A percentile compares a stretch with the other conserved stretches of the same genome.
Conservation (phyloP, 2,797 vertebrate genomes). For the Enteromius treurensis region DNA sequence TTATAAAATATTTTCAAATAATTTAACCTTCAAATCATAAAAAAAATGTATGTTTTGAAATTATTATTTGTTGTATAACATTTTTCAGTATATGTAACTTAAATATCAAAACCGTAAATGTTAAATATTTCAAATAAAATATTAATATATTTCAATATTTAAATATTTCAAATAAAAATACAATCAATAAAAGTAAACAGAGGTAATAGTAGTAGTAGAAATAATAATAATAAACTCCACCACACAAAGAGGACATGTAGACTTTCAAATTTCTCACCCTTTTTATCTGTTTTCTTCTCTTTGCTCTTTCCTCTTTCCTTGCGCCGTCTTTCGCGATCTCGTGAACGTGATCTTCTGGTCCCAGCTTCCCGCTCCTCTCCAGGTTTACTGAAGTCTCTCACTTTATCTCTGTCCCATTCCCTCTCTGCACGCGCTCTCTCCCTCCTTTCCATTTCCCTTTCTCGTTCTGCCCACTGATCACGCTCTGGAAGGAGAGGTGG, state of each 20-base stretch:
- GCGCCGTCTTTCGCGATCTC: conserved; percentile 81
- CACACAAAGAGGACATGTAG: not conserved
- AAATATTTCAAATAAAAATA: not conserved
- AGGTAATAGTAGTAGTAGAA: not conserved
- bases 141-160: too few species aligned
- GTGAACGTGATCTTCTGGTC: conserved; percentile 79
- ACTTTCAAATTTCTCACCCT: conserved; percentile 75
- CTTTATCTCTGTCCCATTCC: conserved; percentile 93
- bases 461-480: conserved; percentile 89
- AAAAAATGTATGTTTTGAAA: not conserved
- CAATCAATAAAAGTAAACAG: not conserved
- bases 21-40: not conserved
- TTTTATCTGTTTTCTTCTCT: conserved; percentile 89
- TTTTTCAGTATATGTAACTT: too few species aligned
- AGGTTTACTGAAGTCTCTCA: conserved; percentile 78
- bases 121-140: too few species aligned
- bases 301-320: conserved; percentile 90
- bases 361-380: conserved; percentile 74
- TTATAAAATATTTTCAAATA: not conserved
- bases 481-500: conserved; percentile 75
- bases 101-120: too few species aligned
- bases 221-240: not conserved
- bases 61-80: too few species aligned
- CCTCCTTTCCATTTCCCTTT: conserved; percentile 89
- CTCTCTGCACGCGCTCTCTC: conserved; percentile 86